phyloP scores from a whole-genome alignment of 2,797 vertebrate genomes.

The Alca torda region DNA sequence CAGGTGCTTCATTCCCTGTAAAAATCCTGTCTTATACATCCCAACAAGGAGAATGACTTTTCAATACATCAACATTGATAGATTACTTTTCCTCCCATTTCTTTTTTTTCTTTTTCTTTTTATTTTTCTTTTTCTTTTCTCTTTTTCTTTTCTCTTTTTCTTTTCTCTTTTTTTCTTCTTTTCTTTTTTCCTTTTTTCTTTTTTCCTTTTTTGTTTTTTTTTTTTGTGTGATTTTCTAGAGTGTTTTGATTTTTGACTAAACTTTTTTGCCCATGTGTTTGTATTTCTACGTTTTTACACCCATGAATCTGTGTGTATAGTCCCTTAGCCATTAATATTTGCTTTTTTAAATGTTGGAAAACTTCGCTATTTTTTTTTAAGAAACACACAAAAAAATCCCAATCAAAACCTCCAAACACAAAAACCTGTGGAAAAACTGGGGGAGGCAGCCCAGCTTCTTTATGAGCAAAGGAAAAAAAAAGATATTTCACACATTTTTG shows the following conservation, averaged over 20 bases:
- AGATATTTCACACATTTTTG: not conserved
- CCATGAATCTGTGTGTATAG: not conserved
- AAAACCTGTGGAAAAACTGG: not conserved
- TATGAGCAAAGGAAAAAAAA: not conserved
- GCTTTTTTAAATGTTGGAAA: not conserved
- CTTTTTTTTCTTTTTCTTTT: too few species aligned
- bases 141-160: not conserved
- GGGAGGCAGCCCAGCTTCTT: not conserved
- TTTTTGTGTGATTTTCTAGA: not conserved
- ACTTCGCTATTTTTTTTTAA: not conserved
- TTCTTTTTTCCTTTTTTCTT: too few species aligned
- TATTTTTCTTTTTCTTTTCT: too few species aligned
- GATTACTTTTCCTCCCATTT: not conserved
- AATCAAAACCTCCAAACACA: fast-evolving
- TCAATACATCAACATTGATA: not conserved
- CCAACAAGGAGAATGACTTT: not conserved
- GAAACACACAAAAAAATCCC: not conserved
- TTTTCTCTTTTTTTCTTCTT: too few species aligned
- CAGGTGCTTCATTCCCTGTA: not conserved
- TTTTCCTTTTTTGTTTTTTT: not conserved
- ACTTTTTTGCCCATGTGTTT: not conserved
- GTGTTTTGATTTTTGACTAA: not conserved
- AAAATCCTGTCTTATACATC: not conserved
- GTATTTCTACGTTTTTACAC: not conserved
- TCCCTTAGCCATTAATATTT: not conserved